Percentiles rank a stretch among this genome's conserved stretches.
phyloP scores from a whole-genome alignment of 2,888 invertebrate genomes.

The Peribatodes rhomboidaria region DNA sequence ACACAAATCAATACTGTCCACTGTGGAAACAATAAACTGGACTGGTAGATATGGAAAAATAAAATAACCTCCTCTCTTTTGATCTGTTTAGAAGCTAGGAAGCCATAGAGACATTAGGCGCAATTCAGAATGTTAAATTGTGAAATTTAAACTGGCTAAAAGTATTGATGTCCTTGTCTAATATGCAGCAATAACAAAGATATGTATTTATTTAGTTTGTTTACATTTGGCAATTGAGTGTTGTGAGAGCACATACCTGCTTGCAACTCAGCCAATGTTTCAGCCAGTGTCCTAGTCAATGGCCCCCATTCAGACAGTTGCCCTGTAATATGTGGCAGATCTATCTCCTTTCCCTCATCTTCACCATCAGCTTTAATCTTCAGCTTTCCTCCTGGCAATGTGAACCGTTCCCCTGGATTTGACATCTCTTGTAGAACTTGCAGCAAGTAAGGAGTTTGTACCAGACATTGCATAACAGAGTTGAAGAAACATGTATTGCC shows the following conservation, averaged over 20 bases:
- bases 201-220: no score
- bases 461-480: conserved; percentile 97
- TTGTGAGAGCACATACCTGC: conserved; percentile 75
- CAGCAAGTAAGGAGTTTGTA: conserved; percentile 93
- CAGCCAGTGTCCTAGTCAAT: conserved; percentile 89
- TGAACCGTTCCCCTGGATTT: conserved; percentile 89
- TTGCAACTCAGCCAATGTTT: conserved; percentile 90
- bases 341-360: conserved; percentile 82
- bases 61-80: no score
- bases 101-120: no score
- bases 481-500: conserved; percentile 99
- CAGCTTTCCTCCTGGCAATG: conserved; percentile 90
- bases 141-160: no score
- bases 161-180: no score
- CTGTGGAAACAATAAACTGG: no score
- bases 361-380: conserved; percentile 74
- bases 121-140: no score
- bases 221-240: no score
- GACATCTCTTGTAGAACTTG: conserved; percentile 90
- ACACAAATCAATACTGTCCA: no score
- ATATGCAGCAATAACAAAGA: no score
- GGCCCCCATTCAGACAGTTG: conserved; percentile 89
- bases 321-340: conserved; percentile 88
- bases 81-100: no score
- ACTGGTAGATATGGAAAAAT: no score